These are phyloP conservation scores for Oscheius sp. DNA, from an alignment of 2,888 invertebrate species.

Conservation along the genomic window DNA sequence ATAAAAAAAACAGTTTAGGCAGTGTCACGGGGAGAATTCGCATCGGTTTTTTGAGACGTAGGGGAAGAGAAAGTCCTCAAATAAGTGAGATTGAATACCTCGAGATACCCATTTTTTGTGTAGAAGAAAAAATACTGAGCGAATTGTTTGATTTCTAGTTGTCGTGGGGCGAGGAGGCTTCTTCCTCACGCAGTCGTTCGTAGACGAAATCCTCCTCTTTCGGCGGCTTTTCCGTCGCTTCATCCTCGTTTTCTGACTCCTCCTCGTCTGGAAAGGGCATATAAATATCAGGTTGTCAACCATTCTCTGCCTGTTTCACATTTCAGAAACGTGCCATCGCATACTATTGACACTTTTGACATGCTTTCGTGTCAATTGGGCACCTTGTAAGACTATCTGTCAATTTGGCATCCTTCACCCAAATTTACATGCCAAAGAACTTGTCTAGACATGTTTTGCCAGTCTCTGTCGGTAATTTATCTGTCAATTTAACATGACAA, in stretches of 20 bases:
- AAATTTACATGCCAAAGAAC: no score
- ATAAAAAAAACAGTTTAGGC: slow-evolving; percentile 1
- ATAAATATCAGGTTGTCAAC: not conserved
- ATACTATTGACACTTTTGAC: no score
- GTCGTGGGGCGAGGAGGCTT: slow-evolving; percentile 58
- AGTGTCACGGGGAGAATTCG: slow-evolving; percentile 12
- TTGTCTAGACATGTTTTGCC: no score
- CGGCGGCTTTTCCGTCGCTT: slow-evolving; percentile 41
- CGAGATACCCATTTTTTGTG: slow-evolving; percentile 29
- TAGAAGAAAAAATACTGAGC: not conserved
- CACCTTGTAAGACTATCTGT: no score
- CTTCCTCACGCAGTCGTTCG: slow-evolving; percentile 66
- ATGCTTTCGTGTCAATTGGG: no score
- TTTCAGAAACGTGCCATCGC: not conserved
- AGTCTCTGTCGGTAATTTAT: no score
- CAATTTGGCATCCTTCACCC: no score
- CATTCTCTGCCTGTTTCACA: not conserved
- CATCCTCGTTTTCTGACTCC: slow-evolving; percentile 45
- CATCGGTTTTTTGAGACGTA: not conserved
- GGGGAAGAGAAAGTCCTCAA: not conserved
- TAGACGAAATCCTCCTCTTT: slow-evolving; percentile 56
- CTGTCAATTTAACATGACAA: not conserved
- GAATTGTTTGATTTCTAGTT: slow-evolving; percentile 4
- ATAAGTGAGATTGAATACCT: slow-evolving; percentile 33
- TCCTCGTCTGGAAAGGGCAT: slow-evolving; percentile 43